Percentiles rank a stretch among this genome's conserved stretches.
Evolutionary conservation across 2,113 vertebrate species (phyloP).

Genomic region (Typhlomys cinereus): DNA sequence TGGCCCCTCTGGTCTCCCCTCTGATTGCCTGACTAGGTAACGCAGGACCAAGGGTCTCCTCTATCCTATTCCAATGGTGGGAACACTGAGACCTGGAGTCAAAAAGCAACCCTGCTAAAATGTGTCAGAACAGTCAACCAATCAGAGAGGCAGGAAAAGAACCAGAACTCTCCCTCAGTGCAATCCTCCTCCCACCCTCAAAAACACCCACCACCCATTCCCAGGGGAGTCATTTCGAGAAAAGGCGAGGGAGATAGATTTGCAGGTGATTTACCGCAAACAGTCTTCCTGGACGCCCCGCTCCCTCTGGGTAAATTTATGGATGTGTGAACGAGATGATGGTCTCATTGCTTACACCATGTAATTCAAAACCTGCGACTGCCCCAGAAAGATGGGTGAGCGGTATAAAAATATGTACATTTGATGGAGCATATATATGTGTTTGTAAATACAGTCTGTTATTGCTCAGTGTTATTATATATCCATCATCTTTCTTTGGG

Average conservation of each 20-base stretch:
- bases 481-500: slow-evolving; percentile 83
- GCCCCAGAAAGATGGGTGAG: slow-evolving; percentile 77
- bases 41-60: background rate
- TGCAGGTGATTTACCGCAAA: slow-evolving; percentile 68
- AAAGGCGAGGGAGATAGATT: slow-evolving; percentile 43
- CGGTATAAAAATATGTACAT: slow-evolving; percentile 82
- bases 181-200: background rate
- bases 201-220: background rate
- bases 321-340: slow-evolving; percentile 72
- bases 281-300: slow-evolving; percentile 39
- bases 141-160: slow-evolving; percentile 24
- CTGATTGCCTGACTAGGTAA: background rate
- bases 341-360: slow-evolving; percentile 77
- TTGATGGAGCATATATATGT: slow-evolving; percentile 82
- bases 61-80: background rate
- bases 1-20: background rate
- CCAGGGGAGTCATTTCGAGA: background rate
- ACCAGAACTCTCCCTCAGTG: fast-evolving
- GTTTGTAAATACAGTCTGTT: slow-evolving; percentile 83
- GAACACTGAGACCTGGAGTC: background rate
- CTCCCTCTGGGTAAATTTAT: slow-evolving; percentile 77
- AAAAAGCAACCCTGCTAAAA: background rate
- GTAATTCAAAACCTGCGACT: slow-evolving; percentile 80
- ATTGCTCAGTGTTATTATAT: slow-evolving; percentile 82
- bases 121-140: background rate